These are phyloP conservation scores for Fulica atra DNA, from an alignment of 2,113 vertebrate genomes.

Conservation along the genomic window DNA sequence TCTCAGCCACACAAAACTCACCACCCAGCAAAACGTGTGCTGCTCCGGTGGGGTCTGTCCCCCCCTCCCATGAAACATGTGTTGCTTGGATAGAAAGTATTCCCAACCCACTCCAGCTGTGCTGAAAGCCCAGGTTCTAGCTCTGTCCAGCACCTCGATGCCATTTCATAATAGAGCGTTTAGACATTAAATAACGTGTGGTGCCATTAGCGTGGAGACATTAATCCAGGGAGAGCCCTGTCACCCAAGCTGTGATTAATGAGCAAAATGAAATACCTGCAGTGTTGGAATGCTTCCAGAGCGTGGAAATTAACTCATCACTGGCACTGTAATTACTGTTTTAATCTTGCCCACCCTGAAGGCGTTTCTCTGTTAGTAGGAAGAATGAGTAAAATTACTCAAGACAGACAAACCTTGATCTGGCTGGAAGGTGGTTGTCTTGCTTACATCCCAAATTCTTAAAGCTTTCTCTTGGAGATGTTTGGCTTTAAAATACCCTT, in stretches of 20 bases:
- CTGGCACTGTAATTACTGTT: conserved; percentile 28
- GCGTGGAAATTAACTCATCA: conserved; percentile 8
- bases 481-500: background rate
- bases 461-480: background rate
- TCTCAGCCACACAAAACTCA: background rate
- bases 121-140: conserved; percentile 25
- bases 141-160: conserved; percentile 42
- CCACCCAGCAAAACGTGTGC: background rate
- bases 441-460: background rate
- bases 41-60: background rate
- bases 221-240: background rate
- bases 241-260: background rate
- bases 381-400: background rate
- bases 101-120: conserved; percentile 5
- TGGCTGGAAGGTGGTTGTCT: background rate
- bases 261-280: conserved; percentile 20
- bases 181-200: background rate
- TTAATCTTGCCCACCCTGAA: background rate
- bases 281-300: conserved; percentile 37
- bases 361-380: background rate
- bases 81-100: background rate
- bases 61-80: background rate
- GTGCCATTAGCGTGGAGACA: conserved; percentile 8
- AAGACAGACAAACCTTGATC: background rate
- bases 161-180: background rate